Base-by-base conservation (phyloP, 1,140 invertebrate species). In the Pantala flavescens region DNA sequence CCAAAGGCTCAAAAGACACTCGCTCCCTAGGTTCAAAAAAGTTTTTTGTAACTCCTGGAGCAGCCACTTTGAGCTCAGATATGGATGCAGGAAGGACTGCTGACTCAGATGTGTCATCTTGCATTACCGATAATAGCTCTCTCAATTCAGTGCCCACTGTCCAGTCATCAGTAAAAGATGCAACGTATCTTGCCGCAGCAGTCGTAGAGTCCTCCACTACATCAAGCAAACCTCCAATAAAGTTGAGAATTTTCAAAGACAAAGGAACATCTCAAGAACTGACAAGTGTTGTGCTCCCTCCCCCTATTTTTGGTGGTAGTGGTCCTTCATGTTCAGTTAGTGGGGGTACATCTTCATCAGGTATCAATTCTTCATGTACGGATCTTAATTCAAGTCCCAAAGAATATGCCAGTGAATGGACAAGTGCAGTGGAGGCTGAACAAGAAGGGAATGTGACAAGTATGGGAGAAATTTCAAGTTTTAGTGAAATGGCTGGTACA, bases 191-290 rank as follows among this genome's bases (percentile, higher is more conserved):
- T 73, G 42, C 43, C 24, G 49, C 71, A 7, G 3, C 71, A 19
- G 71, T 42, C 5, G 71, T 24, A 23, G 49, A 24, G 42, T 71
- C 43, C 70, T 23, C 24, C 10, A 12, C 71, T 55, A 43, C 28
- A 16, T 42, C n/a, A 36, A 71, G 16, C 11, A 88, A 88, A 80
- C 87, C 88, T n/a, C 88, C 88, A 28, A 90, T 90, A 74, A 88
- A 89, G 43, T 80, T 90, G 75, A 81, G 88, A 81, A 90, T 90
- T 83, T 88, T 88, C 76, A 87, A 88, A 77, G 87, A 87, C 10
- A 88, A 88, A 81, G 87, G 87, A 72, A 88, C 86, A 74, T 88
- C 87, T 49, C 81, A 83, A 79, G 82, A 78, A 75, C 82, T 63
- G 49, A 21, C n/a, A 7, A 63, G 49, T 63, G 49, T 63, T 63